phyloP scores from a whole-genome alignment of 2,888 invertebrate species.

The Coronaproctus castanopsis region DNA sequence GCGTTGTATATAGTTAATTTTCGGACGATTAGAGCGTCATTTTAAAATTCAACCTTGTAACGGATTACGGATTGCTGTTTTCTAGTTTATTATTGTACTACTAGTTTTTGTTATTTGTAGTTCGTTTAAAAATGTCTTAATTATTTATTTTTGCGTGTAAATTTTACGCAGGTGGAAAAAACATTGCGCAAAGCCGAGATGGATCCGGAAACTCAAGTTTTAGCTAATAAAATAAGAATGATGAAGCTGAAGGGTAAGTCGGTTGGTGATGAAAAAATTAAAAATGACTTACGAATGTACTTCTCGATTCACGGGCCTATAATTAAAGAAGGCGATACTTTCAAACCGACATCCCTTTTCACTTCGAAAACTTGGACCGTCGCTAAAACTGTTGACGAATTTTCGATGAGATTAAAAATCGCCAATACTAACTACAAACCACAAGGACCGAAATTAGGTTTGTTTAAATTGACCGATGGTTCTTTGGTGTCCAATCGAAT shows the following conservation, averaged over 20 bases:
- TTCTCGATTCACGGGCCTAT: slow-evolving; percentile 41
- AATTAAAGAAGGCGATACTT: slow-evolving; percentile 23
- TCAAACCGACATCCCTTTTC: slow-evolving; percentile 32
- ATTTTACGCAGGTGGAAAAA: slow-evolving; percentile 33
- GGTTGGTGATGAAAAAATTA: slow-evolving; percentile 42
- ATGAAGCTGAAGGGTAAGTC: slow-evolving; percentile 67
- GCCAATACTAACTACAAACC: slow-evolving; percentile 46
- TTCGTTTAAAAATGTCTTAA: no score
- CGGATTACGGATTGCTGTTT: no score
- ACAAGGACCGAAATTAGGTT: slow-evolving; percentile 35
- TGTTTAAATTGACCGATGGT: slow-evolving; percentile 39
- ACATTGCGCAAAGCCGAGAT: slow-evolving; percentile 37
- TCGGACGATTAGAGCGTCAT: no score
- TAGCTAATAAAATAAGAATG: slow-evolving; percentile 54
- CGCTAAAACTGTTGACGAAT: slow-evolving; percentile 45
- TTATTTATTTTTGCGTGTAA: no score
- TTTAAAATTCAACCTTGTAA: no score
- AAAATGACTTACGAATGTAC: slow-evolving; percentile 43
- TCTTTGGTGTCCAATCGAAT: slow-evolving; percentile 34
- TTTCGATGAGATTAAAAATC: slow-evolving; percentile 42
- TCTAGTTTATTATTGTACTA: no score
- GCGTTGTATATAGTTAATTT: no score
- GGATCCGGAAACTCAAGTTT: slow-evolving; percentile 41
- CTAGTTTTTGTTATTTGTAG: no score
- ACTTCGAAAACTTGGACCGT: slow-evolving; percentile 46